Percentiles rank a stretch among this genome's conserved stretches.
These are phyloP conservation scores for Hoplostethus mediterraneus DNA, from an alignment of 2,797 vertebrate genomes.

Conservation along the genomic window DNA sequence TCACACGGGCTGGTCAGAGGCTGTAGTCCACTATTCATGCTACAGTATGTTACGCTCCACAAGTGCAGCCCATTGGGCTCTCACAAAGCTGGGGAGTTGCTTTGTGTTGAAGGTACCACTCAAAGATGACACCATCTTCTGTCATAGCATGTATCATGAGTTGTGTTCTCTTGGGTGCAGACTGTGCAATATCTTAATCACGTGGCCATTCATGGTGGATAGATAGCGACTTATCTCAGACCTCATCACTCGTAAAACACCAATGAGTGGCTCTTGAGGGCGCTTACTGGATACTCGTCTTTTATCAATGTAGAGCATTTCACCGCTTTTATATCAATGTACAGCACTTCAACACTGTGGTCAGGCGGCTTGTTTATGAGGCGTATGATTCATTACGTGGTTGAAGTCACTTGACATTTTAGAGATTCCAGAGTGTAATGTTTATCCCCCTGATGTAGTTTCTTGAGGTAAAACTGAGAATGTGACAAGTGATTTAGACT, in stretches of 20 bases:
- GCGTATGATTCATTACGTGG: slow-evolving; percentile 13
- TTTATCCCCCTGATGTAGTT: neutral
- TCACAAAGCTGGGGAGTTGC: slow-evolving; percentile 28
- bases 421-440: neutral
- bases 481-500: neutral
- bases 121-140: slow-evolving; percentile 53
- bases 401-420: neutral
- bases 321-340: slow-evolving; percentile 12
- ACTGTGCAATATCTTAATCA: slow-evolving; percentile 66
- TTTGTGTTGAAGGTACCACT: slow-evolving; percentile 48
- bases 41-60: slow-evolving; percentile 25
- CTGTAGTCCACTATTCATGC: slow-evolving; percentile 20
- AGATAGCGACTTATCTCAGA: slow-evolving; percentile 43
- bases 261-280: slow-evolving; percentile 48
- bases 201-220: slow-evolving; percentile 29
- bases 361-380: slow-evolving; percentile 26
- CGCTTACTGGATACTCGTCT: slow-evolving; percentile 46
- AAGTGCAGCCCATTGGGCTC: slow-evolving; percentile 34
- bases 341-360: slow-evolving; percentile 31
- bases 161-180: slow-evolving; percentile 50
- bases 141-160: slow-evolving; percentile 47
- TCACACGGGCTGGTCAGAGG: slow-evolving; percentile 41
- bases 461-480: too few species aligned
- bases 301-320: slow-evolving; percentile 39
- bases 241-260: slow-evolving; percentile 36